Evolutionary conservation across 2,888 invertebrate genomes (phyloP).

Genomic region (Priapulus caudatus): DNA sequence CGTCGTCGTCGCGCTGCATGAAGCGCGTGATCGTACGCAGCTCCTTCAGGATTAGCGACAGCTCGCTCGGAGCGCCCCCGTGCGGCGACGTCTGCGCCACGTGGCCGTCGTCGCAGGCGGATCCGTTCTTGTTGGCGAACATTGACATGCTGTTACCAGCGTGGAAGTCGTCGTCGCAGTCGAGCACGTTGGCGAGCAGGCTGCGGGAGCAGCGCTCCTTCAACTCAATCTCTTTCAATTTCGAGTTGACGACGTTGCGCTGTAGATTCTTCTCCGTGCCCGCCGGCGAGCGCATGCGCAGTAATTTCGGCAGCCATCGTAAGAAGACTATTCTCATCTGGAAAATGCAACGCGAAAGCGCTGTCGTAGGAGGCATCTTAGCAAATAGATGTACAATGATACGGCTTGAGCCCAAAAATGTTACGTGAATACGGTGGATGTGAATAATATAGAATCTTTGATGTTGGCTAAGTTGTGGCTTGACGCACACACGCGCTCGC

Average conservation of each 20-base stretch:
- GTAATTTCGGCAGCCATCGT: constrained; percentile 91
- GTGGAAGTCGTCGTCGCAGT: constrained; percentile 88
- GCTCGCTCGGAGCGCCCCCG: neutral
- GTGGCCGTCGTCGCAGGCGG: too few species aligned
- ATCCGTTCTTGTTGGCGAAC: neutral
- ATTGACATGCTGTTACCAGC: neutral
- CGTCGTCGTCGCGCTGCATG: constrained; percentile 29
- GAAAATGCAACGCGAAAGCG: too few species aligned
- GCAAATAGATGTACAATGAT: too few species aligned
- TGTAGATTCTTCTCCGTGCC: constrained; percentile 85
- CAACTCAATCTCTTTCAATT: constrained; percentile 67
- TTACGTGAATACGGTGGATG: too few species aligned
- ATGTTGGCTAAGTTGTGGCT: too few species aligned
- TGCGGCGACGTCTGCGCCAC: too few species aligned
- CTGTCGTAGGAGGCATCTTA: too few species aligned
- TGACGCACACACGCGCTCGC: too few species aligned
- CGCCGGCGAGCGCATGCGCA: constrained; percentile 88
- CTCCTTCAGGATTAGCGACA: constrained; percentile 30
- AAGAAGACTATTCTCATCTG: constrained; percentile 90
- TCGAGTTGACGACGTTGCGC: constrained; percentile 75
- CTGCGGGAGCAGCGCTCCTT: constrained; percentile 88
- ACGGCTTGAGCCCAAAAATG: too few species aligned
- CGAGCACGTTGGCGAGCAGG: constrained; percentile 86
- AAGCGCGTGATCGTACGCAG: constrained; percentile 25
- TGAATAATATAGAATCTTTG: too few species aligned